These are phyloP conservation scores for Hypsibius dujardini DNA, from an alignment of 1,140 invertebrate species.

Conservation along the genomic window DNA sequence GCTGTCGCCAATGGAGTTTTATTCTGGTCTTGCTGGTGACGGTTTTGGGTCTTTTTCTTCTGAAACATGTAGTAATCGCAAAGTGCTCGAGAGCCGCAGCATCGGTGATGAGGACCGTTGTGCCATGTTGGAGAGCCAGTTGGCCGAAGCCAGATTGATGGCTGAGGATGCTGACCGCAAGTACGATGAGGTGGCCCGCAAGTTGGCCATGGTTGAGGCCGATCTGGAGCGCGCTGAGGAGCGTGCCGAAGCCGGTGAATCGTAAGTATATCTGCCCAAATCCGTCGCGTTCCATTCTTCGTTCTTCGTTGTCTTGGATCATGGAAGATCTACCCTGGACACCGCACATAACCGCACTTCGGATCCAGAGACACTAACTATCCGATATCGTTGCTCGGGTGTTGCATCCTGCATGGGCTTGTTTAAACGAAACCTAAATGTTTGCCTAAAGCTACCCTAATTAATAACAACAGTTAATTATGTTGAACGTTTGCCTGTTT, in stretches of 20 bases:
- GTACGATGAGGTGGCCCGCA: slow-evolving; percentile 99
- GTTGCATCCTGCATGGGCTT: too few species aligned
- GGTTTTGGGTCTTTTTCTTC: slow-evolving; percentile 18
- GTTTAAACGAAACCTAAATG: too few species aligned
- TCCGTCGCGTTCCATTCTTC: slow-evolving; percentile 18
- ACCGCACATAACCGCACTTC: too few species aligned
- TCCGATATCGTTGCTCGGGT: too few species aligned
- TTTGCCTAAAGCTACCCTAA: too few species aligned
- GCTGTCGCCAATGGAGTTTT: too few species aligned
- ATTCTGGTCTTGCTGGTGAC: too few species aligned
- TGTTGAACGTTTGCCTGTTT: too few species aligned
- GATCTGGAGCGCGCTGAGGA: slow-evolving; percentile 99
- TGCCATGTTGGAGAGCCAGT: slow-evolving; percentile 93
- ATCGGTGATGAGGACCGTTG: slow-evolving; percentile 99
- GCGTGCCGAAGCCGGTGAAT: slow-evolving; percentile 96
- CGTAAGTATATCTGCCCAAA: slow-evolving; percentile 49
- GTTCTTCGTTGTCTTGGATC: too few species aligned
- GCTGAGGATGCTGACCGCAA: slow-evolving; percentile 99
- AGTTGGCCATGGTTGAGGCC: slow-evolving; percentile 99
- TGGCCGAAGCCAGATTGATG: slow-evolving; percentile 97
- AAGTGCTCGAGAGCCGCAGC: slow-evolving; percentile 98
- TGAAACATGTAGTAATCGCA: slow-evolving; percentile 89
- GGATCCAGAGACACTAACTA: too few species aligned
- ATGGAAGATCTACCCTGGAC: too few species aligned
- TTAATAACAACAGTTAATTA: too few species aligned